A percentile compares a stretch with the other conserved stretches of the same genome.
These are phyloP conservation scores for Drymodes brunneopygia DNA, from an alignment of 2,113 vertebrate species.

Conservation along the genomic window DNA sequence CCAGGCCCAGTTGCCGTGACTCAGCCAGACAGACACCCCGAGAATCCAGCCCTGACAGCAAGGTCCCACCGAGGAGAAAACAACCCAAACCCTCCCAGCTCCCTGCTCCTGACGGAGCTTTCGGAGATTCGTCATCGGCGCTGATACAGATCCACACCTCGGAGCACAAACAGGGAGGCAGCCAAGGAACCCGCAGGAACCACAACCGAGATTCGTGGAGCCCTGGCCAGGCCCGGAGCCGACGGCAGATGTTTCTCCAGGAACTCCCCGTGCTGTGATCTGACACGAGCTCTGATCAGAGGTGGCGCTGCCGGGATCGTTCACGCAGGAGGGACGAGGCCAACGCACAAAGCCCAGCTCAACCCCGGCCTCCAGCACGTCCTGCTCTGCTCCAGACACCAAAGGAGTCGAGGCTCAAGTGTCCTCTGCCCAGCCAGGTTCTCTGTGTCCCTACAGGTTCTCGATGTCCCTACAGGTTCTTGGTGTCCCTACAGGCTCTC, in stretches of 20 bases:
- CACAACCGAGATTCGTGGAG: accelerated
- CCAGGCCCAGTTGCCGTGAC: background rate
- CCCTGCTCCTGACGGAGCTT: background rate
- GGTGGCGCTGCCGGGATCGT: accelerated
- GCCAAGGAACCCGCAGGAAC: background rate
- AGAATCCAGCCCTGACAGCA: background rate
- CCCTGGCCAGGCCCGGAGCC: background rate
- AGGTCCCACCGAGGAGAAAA: background rate
- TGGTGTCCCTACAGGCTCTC: accelerated
- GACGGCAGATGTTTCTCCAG: background rate
- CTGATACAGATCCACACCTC: background rate
- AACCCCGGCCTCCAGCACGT: background rate
- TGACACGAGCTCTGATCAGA: background rate
- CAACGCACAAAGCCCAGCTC: background rate
- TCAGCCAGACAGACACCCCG: background rate
- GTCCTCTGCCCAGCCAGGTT: background rate
- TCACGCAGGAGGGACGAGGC: background rate
- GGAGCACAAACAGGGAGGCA: background rate
- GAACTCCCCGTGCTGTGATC: background rate
- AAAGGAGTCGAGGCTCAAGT: background rate
- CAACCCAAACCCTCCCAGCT: accelerated
- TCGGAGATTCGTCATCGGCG: background rate
- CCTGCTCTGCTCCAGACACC: background rate
- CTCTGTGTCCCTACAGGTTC: background rate
- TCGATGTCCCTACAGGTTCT: accelerated